Conservation (phyloP, 2,113 vertebrate genomes). For the Lycocorax pyrrhopterus region DNA sequence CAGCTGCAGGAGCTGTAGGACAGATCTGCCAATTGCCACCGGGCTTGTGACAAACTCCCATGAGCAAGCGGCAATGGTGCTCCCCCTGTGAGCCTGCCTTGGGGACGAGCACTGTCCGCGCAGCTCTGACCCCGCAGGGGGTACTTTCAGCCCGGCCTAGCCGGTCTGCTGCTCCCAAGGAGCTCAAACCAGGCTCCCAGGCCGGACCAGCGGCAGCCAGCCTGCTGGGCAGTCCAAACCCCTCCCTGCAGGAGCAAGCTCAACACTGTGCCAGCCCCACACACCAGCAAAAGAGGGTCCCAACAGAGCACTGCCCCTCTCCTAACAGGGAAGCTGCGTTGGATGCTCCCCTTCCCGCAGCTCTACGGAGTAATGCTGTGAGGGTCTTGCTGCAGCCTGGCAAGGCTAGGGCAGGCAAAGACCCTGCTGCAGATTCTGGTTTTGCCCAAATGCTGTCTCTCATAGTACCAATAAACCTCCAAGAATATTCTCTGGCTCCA, state of each 20-base stretch:
- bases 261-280: neutral
- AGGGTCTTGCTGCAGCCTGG: neutral
- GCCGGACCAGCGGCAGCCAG: rapidly evolving
- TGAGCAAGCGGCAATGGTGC: rapidly evolving
- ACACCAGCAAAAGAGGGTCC: neutral
- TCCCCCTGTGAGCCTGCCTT: neutral
- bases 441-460: neutral
- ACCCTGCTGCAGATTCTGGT: neutral
- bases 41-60: rapidly evolving
- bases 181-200: neutral
- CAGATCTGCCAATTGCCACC: rapidly evolving
- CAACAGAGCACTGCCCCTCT: neutral
- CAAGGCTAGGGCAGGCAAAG: neutral
- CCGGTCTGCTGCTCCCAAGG: neutral
- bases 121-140: rapidly evolving
- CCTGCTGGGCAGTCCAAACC: neutral
- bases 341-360: neutral
- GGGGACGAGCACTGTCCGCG: neutral
- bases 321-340: rapidly evolving
- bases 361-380: rapidly evolving
- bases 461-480: neutral
- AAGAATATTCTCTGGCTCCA: neutral
- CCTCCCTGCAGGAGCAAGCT: neutral
- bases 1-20: neutral
- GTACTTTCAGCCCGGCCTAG: rapidly evolving